Evolutionary conservation across 92 coral and sea anemone genomes (phyloP).

Genomic region (Phenganax stokvisi): DNA sequence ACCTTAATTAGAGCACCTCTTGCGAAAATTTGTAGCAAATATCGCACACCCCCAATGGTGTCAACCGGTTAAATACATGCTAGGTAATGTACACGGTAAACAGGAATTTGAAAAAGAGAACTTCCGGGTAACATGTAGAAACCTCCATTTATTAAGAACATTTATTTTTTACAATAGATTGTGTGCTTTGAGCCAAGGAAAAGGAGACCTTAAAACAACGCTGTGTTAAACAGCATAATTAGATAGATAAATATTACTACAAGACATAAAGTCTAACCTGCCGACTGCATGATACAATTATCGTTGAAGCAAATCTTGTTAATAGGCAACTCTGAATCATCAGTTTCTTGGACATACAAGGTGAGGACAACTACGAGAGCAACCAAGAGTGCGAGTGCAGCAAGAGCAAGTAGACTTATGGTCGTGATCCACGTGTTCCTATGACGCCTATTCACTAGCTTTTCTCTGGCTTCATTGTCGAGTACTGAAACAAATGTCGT

Average conservation of each 20-base stretch:
- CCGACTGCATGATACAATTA: conserved; percentile 10
- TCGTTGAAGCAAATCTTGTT: conserved; percentile 15
- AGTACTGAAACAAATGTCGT: conserved; percentile 4
- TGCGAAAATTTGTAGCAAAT: too few species aligned
- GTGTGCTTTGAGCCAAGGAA: too few species aligned
- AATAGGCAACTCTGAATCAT: neutral
- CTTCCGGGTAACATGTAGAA: too few species aligned
- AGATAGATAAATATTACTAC: neutral
- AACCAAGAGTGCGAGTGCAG: neutral
- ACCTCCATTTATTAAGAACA: too few species aligned
- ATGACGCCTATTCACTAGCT: neutral
- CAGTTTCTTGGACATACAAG: conserved; percentile 11
- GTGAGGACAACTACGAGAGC: conserved; percentile 2
- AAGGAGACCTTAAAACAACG: neutral
- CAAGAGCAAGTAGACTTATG: neutral
- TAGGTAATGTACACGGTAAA: too few species aligned
- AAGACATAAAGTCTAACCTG: neutral
- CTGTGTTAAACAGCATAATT: neutral
- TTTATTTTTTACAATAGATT: too few species aligned
- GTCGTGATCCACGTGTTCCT: neutral
- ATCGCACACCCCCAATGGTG: too few species aligned
- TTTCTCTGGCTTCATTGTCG: neutral
- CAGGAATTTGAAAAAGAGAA: too few species aligned
- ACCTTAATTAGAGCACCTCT: too few species aligned
- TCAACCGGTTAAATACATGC: too few species aligned